Evolutionary conservation across 2,797 vertebrate genomes (phyloP).

Genomic region (Molossus alvarezi): DNA sequence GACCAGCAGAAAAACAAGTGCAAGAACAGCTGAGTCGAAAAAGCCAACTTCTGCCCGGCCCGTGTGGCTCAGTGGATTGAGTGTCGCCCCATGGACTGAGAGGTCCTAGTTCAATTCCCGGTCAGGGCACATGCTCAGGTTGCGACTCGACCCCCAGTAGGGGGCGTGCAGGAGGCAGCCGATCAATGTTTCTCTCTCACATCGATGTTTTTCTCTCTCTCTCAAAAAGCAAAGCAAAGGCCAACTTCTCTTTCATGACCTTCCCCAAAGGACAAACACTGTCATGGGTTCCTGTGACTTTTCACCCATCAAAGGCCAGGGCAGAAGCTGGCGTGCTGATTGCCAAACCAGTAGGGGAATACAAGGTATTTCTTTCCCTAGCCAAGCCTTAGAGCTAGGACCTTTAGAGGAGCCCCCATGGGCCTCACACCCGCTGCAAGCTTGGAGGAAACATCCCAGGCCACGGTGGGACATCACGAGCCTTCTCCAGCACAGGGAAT

Average conservation of each 20-base stretch:
- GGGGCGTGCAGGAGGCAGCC: no score
- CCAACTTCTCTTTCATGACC: conserved; percentile 3
- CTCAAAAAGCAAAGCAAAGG: neutral
- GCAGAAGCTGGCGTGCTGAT: neutral
- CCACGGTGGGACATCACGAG: neutral
- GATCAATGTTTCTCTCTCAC: no score
- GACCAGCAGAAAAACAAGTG: neutral
- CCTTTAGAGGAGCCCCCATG: neutral
- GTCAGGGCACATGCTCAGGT: no score
- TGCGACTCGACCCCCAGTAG: no score
- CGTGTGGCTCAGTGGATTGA: no score
- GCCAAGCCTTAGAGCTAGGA: neutral
- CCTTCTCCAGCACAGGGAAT: neutral
- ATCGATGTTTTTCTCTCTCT: no score
- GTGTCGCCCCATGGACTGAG: no score
- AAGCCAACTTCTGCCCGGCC: neutral
- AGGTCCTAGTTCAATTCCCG: no score
- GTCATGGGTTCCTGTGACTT: neutral
- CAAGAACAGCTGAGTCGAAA: neutral
- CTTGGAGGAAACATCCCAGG: neutral
- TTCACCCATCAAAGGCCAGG: neutral
- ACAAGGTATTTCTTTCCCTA: neutral
- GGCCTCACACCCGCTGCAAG: neutral
- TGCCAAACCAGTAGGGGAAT: neutral
- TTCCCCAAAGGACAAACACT: neutral